Evolutionary conservation across 2,113 vertebrate species (phyloP).

Genomic region (Miniopterus natalensis): DNA sequence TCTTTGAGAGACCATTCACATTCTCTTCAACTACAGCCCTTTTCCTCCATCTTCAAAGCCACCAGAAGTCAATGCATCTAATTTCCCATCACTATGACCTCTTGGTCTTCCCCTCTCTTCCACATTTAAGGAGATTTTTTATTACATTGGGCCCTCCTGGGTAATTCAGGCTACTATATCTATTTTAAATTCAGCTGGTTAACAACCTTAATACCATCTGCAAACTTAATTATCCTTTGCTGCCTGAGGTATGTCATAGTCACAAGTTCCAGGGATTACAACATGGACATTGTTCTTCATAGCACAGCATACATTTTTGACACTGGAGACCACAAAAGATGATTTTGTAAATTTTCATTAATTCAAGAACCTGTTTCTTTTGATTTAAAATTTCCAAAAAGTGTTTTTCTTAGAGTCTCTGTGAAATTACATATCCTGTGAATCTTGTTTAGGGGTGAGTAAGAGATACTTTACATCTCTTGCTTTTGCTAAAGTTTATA

Average conservation of each 20-base stretch:
- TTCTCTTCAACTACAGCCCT: not conserved
- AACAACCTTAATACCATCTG: not conserved
- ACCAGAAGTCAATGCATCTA: not conserved
- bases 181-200: not conserved
- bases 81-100: not conserved
- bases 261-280: not conserved
- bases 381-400: not conserved
- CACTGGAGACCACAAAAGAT: not conserved
- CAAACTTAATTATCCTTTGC: not conserved
- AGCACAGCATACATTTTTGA: not conserved
- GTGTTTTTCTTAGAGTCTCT: not conserved
- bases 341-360: not conserved
- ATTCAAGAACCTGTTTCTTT: not conserved
- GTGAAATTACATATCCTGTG: not conserved
- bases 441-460: not conserved
- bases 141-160: not conserved
- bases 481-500: not conserved
- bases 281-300: not conserved
- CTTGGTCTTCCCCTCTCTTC: not conserved
- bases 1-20: not conserved
- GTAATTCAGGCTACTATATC: not conserved
- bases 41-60: conserved; percentile 8
- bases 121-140: not conserved
- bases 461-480: not conserved
- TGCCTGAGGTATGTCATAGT: not conserved